Conservation (phyloP, 2,888 invertebrate species). For the Hirtodrosophila trivittata region DNA sequence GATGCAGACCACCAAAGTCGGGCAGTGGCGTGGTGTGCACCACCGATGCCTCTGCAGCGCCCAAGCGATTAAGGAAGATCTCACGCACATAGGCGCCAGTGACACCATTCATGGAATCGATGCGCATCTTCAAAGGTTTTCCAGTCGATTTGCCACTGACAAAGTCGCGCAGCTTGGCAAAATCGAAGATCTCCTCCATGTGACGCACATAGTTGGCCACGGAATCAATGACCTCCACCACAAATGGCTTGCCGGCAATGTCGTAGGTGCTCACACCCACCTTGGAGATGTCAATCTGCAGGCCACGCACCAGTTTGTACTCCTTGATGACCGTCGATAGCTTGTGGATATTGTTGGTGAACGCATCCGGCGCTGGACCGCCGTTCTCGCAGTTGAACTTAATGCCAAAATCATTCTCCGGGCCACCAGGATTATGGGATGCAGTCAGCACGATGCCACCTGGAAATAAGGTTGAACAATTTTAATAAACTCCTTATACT, state of each 20-base stretch:
- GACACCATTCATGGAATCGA: slow-evolving; percentile 98
- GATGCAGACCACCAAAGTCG: slow-evolving; percentile 98
- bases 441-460: slow-evolving; percentile 99
- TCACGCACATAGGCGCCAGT: slow-evolving; percentile 97
- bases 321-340: slow-evolving; percentile 90
- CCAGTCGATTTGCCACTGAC: slow-evolving; percentile 88
- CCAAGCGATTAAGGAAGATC: slow-evolving; percentile 94
- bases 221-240: slow-evolving; percentile 95
- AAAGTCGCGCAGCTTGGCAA: slow-evolving; percentile 89
- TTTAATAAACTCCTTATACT: neutral
- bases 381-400: slow-evolving; percentile 99
- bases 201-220: slow-evolving; percentile 93
- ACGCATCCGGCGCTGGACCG: slow-evolving; percentile 96
- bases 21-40: slow-evolving; percentile 92
- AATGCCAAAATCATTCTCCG: slow-evolving; percentile 98
- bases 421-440: slow-evolving; percentile 99
- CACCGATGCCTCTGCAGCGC: slow-evolving; percentile 88
- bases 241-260: slow-evolving; percentile 87
- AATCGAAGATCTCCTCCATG: slow-evolving; percentile 99
- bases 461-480: slow-evolving; percentile 44
- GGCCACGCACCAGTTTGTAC: slow-evolving; percentile 91
- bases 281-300: slow-evolving; percentile 90
- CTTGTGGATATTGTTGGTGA: slow-evolving; percentile 94
- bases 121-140: slow-evolving; percentile 92
- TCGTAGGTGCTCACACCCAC: slow-evolving; percentile 88